Evolutionary conservation across 1,140 invertebrate genomes (phyloP), one percentile per base, ranked within the genome.

Genomic region (Pollicipes pollicipes): DNA sequence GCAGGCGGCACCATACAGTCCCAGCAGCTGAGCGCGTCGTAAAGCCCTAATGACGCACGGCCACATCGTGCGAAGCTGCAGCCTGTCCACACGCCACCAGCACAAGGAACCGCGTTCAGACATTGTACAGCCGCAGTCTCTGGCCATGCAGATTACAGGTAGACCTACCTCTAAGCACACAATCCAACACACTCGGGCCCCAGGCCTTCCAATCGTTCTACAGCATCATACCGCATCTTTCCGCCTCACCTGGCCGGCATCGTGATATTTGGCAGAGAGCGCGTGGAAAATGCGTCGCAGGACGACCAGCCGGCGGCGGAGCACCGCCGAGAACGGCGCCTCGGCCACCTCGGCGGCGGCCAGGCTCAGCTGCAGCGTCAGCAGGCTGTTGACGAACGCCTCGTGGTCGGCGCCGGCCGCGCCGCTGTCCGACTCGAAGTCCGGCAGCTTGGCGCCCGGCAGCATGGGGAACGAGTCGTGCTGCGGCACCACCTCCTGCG

Each of bases 281-380:
- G 85, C 84, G 79, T 84, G 80, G 76, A 85, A 84, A 69, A 87
- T 84, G 71, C 85, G 76, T 74, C 85, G 83, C n/a, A 87, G 76
- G 28, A 87, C 80, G 27, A 84, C 78, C 68, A 87, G 77, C 70
- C 85, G 76, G 76, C 85, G 83, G 73, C 83, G 80, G 4, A 87
- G 77, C 64, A 83, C 76, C 63, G 80, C 77, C 28, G 83, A 81
- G 79, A 86, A 86, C 32, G 82, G 81, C 1, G 84, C 83, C 69
- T 84, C 83, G 26, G 81, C 79, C 72, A 82, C 82, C 82, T 69
- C 76, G 71, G 58, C 82, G 81, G 77, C 82, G 83, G 73, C 83
- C 82, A 70, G 79, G 76, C 35, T 81, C 79, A 24, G 75, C 75
- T 71, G 78, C 80, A 28, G 77, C 74, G 74, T 76, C 80, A 77